Evolutionary conservation across 2,888 invertebrate species (phyloP).

Genomic region (Euclidia mi): DNA sequence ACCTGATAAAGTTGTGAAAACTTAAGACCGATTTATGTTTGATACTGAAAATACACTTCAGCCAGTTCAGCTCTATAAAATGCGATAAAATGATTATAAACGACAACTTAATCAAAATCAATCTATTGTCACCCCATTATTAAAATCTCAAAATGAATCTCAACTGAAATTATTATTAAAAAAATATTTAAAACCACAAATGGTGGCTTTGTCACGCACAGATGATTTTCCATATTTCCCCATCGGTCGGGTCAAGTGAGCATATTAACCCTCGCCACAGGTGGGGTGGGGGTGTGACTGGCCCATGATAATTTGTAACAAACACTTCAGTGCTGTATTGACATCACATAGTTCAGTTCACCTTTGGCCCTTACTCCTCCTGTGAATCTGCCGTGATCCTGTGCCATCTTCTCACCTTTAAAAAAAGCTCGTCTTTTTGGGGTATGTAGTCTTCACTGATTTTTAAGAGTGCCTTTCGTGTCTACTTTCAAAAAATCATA

Average conservation of each 20-base stretch:
- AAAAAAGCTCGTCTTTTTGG: slow-evolving; percentile 23
- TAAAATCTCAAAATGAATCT: slow-evolving; percentile 9
- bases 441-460: neutral
- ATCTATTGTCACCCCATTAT: neutral
- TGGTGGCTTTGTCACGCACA: slow-evolving; percentile 72
- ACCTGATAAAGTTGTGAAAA: too few relatives aligned
- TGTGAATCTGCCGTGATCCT: slow-evolving; percentile 61
- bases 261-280: slow-evolving; percentile 82
- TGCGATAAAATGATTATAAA: neutral
- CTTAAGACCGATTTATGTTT: too few relatives aligned
- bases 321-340: slow-evolving; percentile 80
- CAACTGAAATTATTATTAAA: slow-evolving; percentile 25
- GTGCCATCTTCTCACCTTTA: slow-evolving; percentile 34
- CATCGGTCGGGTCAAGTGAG: slow-evolving; percentile 81
- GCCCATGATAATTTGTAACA: slow-evolving; percentile 81
- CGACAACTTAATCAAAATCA: neutral
- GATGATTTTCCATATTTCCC: slow-evolving; percentile 76
- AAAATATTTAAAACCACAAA: slow-evolving; percentile 48
- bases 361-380: slow-evolving; percentile 71
- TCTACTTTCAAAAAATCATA: too few relatives aligned
- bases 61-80: too few relatives aligned
- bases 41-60: too few relatives aligned
- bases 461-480: too few relatives aligned
- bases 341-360: slow-evolving; percentile 80
- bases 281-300: slow-evolving; percentile 79